These are phyloP conservation scores for Apaloderma vittatum DNA, from an alignment of 2,113 vertebrate genomes.

Conservation along the genomic window DNA sequence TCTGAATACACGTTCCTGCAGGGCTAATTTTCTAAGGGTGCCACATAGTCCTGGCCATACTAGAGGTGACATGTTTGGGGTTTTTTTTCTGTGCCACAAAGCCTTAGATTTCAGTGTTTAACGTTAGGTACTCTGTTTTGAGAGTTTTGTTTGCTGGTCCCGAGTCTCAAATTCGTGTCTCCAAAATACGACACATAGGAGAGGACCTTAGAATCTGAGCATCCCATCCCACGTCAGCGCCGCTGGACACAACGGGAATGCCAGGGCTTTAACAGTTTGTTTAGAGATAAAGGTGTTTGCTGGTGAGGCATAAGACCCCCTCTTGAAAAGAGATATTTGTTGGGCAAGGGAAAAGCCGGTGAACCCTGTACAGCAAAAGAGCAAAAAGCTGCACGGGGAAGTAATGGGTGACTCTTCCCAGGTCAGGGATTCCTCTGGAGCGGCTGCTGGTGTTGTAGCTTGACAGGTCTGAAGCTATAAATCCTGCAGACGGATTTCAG, in stretches of 20 bases:
- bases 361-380: neutral
- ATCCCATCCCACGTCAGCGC: neutral
- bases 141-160: neutral
- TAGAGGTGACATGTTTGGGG: neutral
- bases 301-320: neutral
- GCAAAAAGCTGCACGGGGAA: accelerated
- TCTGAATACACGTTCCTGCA: neutral
- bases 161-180: neutral
- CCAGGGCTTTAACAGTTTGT: neutral
- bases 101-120: neutral
- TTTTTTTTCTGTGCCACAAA: neutral
- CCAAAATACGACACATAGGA: neutral
- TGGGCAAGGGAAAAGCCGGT: neutral
- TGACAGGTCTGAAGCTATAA: conserved; percentile 1
- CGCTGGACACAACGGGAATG: neutral
- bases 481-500: conserved; percentile 20
- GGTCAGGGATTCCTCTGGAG: neutral
- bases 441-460: neutral
- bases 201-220: neutral
- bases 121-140: too few relatives aligned
- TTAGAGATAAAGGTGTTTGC: neutral
- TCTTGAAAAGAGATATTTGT: neutral
- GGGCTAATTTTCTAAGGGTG: neutral
- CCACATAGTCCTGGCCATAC: accelerated
- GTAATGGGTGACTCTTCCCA: neutral